Percentiles rank a stretch among this genome's conserved stretches.
phyloP scores from a whole-genome alignment of 35 echinoderm and acorn worm species.

The Lytechinus pictus region DNA sequence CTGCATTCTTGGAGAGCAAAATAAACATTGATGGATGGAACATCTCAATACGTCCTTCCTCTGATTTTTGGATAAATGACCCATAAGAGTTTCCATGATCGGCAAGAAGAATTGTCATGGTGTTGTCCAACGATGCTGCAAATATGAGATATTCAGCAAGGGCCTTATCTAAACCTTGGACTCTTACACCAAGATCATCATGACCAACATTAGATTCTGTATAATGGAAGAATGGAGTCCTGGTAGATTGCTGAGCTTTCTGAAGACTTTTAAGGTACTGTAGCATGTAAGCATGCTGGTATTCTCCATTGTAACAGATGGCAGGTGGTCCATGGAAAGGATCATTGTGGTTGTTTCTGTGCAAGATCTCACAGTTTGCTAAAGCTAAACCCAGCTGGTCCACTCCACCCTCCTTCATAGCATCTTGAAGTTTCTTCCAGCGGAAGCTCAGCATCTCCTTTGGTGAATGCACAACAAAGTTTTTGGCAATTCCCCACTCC shows the following conservation, averaged over 20 bases:
- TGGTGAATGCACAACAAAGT: conserved; percentile 64
- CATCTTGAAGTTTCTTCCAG: conserved; percentile 75
- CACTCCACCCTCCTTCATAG: conserved; percentile 52
- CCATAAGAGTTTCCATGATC: conserved; percentile 94
- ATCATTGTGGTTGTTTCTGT: conserved; percentile 74
- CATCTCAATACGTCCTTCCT: conserved; percentile 84
- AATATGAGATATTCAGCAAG: conserved; percentile 74
- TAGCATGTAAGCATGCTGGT: conserved; percentile 81
- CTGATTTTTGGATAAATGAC: conserved; percentile 61
- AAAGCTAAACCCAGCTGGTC: conserved; percentile 72
- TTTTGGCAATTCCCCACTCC: conserved; percentile 91
- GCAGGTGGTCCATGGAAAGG: conserved; percentile 74
- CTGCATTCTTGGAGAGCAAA: conserved; percentile 60
- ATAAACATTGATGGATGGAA: conserved; percentile 82
- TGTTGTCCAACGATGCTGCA: conserved; percentile 59
- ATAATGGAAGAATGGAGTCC: conserved; percentile 74
- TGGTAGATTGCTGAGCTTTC: not conserved
- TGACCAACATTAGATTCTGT: conserved; percentile 74
- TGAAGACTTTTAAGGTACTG: conserved; percentile 73
- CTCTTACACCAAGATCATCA: conserved; percentile 68
- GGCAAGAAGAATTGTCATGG: conserved; percentile 74
- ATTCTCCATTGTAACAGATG: conserved; percentile 83
- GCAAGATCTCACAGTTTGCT: conserved; percentile 84
- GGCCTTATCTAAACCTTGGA: conserved; percentile 71
- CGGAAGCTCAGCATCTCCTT: conserved; percentile 55